These are phyloP conservation scores for Emmelina monodactyla DNA, from an alignment of 2,888 invertebrate species.

Conservation along the genomic window DNA sequence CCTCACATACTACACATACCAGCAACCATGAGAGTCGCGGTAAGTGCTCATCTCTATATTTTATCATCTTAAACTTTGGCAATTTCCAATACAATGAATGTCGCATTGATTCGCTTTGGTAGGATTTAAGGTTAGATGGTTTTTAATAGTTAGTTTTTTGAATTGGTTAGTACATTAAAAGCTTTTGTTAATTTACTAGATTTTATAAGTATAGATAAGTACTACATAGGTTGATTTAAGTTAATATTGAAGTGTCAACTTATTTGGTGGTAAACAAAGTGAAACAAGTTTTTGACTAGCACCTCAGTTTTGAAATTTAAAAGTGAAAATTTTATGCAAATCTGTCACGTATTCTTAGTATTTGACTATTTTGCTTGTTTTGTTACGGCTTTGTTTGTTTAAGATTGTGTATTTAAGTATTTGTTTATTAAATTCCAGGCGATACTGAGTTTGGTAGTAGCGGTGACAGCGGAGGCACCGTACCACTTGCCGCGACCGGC, in stretches of 20 bases:
- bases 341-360: too few relatives aligned
- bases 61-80: too few relatives aligned
- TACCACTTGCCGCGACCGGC: slow-evolving; percentile 46
- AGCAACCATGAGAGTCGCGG: background rate
- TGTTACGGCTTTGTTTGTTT: background rate
- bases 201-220: too few relatives aligned
- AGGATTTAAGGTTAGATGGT: too few relatives aligned
- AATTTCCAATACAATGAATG: too few relatives aligned
- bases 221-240: too few relatives aligned
- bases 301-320: background rate
- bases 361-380: too few relatives aligned
- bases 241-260: too few relatives aligned
- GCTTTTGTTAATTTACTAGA: too few relatives aligned
- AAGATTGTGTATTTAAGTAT: slow-evolving; percentile 4
- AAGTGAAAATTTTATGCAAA: slow-evolving; percentile 10
- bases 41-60: background rate
- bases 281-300: background rate
- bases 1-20: background rate
- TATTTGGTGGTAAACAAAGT: background rate
- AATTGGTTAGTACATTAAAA: too few relatives aligned
- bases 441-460: slow-evolving; percentile 32
- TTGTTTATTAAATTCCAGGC: slow-evolving; percentile 6
- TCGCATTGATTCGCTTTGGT: too few relatives aligned
- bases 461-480: slow-evolving; percentile 44
- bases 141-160: too few relatives aligned